A percentile compares a stretch with the other conserved stretches of the same genome.
Evolutionary conservation across 2,797 vertebrate species (phyloP).

Genomic region (Pygocentrus nattereri): DNA sequence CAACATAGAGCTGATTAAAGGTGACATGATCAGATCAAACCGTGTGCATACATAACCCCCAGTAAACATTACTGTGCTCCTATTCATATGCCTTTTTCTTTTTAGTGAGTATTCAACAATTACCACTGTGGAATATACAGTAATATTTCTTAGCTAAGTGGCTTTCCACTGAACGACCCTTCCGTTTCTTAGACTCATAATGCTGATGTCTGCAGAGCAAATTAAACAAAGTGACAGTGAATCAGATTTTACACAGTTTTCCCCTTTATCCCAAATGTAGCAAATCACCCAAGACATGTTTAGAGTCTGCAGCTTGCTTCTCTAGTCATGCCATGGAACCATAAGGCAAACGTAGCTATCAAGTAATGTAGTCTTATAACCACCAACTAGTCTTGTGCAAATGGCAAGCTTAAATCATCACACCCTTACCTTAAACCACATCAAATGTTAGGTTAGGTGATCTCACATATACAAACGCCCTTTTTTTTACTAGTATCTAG

Average conservation of each 20-base stretch:
- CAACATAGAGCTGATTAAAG: neutral
- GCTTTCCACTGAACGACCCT: neutral
- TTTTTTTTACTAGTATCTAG: neutral
- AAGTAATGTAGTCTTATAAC: neutral
- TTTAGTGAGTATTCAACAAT: neutral
- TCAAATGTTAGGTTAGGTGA: neutral
- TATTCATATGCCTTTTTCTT: neutral
- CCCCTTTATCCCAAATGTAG: neutral
- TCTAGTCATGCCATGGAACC: neutral
- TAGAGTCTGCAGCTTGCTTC: too few relatives aligned
- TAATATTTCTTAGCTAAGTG: neutral
- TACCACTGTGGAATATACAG: neutral
- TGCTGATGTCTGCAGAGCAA: constrained; percentile 27
- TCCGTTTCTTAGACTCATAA: constrained; percentile 14
- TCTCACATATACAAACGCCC: neutral
- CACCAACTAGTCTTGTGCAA: neutral
- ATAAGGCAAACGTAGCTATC: neutral
- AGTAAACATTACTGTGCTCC: neutral
- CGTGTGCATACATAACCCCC: neutral
- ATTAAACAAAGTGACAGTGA: constrained; percentile 11
- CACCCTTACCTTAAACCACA: neutral
- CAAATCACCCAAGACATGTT: neutral
- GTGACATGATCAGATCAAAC: neutral
- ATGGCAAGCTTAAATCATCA: neutral
- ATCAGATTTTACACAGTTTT: neutral